Conservation (phyloP, 2,113 vertebrate species). For the Chamaea fasciata region DNA sequence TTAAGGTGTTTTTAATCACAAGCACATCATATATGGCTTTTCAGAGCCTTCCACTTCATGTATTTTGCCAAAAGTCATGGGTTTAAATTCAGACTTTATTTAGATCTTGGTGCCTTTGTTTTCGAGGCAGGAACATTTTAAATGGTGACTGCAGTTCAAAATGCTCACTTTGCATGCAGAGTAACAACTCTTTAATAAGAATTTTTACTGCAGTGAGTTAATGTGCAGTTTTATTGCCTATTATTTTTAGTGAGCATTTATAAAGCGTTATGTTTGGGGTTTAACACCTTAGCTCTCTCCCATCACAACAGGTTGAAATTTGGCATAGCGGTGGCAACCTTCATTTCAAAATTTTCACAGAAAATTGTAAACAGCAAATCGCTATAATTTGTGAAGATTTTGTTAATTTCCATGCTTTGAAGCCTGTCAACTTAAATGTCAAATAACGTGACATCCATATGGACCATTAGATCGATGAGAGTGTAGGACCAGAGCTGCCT, state of each 20-base stretch:
- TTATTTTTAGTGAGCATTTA: conserved; percentile 63
- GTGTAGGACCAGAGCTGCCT: conserved; percentile 36
- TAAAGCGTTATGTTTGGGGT: conserved; percentile 38
- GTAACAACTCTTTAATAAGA: conserved; percentile 16
- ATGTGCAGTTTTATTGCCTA: conserved; percentile 38
- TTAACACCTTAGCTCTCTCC: conserved; percentile 50
- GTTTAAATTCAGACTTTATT: background rate
- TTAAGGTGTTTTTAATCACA: background rate
- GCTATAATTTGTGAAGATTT: conserved; percentile 44
- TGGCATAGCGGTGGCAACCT: conserved; percentile 28
- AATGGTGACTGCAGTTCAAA: background rate
- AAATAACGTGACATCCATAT: conserved; percentile 57
- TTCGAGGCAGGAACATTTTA: background rate
- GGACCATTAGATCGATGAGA: conserved; percentile 49
- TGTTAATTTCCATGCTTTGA: conserved; percentile 19
- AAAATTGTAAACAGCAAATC: conserved; percentile 44
- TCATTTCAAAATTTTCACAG: conserved; percentile 51
- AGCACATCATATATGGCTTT: background rate
- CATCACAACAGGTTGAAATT: conserved; percentile 47
- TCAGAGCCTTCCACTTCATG: background rate
- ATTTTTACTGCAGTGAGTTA: conserved; percentile 35
- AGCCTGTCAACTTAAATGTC: conserved; percentile 52
- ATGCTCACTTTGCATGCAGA: conserved; percentile 6
- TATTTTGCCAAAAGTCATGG: background rate
- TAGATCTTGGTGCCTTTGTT: background rate